Evolutionary conservation across 2,113 vertebrate species (phyloP).

Genomic region (Lycocorax pyrrhopterus): DNA sequence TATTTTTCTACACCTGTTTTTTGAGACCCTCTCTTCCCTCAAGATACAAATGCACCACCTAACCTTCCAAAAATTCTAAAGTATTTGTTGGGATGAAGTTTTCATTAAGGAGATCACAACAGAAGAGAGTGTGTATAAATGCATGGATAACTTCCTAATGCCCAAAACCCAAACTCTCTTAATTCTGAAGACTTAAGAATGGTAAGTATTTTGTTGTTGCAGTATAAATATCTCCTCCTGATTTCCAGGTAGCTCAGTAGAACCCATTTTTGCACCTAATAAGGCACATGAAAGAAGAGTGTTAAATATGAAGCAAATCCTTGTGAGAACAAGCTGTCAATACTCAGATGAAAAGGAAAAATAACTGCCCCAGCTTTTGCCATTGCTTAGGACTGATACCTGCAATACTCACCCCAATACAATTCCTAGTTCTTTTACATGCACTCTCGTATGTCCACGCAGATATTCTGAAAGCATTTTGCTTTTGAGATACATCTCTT

Average conservation of each 20-base stretch:
- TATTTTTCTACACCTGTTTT: neutral
- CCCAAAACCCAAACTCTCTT: neutral
- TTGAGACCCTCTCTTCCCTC: neutral
- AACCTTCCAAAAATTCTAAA: neutral
- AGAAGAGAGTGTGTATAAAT: fast-evolving
- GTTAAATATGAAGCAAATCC: neutral
- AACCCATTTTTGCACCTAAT: neutral
- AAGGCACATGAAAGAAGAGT: neutral
- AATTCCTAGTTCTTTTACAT: constrained; percentile 82
- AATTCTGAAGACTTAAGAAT: neutral
- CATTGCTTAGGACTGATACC: neutral
- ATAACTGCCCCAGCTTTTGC: neutral
- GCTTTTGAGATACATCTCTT: constrained; percentile 89
- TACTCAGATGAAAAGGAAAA: neutral
- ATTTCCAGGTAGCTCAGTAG: neutral
- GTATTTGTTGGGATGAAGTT: neutral
- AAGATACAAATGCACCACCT: neutral
- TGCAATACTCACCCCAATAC: constrained; percentile 80
- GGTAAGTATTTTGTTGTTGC: neutral
- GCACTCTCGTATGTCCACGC: constrained; percentile 82
- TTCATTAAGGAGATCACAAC: neutral
- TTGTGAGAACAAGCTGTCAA: neutral
- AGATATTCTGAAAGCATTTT: constrained; percentile 89
- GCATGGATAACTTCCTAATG: neutral
- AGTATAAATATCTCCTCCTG: neutral